Base-by-base conservation (phyloP, 2,797 vertebrate species). In the Antrozous pallidus region DNA sequence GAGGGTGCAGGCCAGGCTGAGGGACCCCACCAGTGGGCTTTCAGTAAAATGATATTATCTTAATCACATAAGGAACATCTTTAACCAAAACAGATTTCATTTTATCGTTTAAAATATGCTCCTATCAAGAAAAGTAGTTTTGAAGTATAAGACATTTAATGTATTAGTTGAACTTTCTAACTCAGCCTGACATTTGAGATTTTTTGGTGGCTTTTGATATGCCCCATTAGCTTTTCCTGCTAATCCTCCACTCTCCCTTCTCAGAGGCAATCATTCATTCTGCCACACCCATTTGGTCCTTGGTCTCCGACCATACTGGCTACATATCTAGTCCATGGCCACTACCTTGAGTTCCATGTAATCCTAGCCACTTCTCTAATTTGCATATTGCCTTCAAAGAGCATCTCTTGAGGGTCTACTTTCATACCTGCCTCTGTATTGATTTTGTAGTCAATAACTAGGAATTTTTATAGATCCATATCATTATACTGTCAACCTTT, bases 81-180 rank as follows among this genome's bases (percentile, higher is more conserved):
- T 95, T 92, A 78, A 94, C 58, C 91, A 71, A 78, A 92, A 88
- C 8, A 71, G 17, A 54, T 61, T 89, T 49, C 1, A 42, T 33
- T 92, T 70, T 88, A 56, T 82, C 79, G 47, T 81, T 93, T 70
- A 89, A 95, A 74, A 83, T 81, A 56, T 38, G 63, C 6, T 91
- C 7, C 24, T 24, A 80, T 78, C 49, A 74, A 89, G 47, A 87
- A 92, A 92, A 95, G 31, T 61, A 56, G 31, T 88, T 94, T 93
- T 42, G 77, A 84, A 89, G 20, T 24, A 40, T 20, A 90, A 92
- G 47, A 61, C 0, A 54, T 78, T 80, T 65, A 74, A 84, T 75
- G 26, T 67, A 33, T 78, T 80, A 84, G 42, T 2, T 33, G 65
- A 54, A 75, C n/a, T 90, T 67, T 87, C 65, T 40, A 65, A 33